Percentiles rank a stretch among this genome's conserved stretches.
Conservation (phyloP, 2,113 vertebrate species). For the Pogonocichla stellata region DNA sequence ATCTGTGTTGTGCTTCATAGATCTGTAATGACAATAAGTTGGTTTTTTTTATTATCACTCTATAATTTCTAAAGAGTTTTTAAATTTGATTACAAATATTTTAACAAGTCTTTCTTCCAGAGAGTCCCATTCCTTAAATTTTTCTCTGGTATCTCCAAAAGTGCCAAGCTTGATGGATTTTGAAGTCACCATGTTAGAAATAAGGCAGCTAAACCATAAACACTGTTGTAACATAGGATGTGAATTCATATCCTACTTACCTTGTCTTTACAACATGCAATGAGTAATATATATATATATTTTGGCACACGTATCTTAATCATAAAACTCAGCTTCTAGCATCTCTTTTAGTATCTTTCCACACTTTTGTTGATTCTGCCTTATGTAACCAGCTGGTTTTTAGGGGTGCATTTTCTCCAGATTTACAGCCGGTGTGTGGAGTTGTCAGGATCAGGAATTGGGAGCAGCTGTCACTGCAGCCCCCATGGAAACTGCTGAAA, state of each 20-base stretch:
- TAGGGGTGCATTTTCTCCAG: neutral
- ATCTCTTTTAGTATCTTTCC: neutral
- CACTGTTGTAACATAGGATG: neutral
- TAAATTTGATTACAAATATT: neutral
- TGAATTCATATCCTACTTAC: slow-evolving; percentile 15
- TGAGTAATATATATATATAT: neutral
- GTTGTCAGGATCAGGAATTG: neutral
- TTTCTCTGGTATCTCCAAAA: neutral
- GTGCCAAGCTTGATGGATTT: neutral
- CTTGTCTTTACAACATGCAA: neutral
- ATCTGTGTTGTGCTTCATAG: neutral
- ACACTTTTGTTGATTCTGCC: neutral
- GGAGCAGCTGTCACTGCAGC: neutral
- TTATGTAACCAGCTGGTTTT: neutral
- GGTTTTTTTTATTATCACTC: neutral
- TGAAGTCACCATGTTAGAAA: neutral
- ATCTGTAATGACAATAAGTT: neutral
- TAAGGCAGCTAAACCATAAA: neutral
- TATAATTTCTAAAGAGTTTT: neutral
- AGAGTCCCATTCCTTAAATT: neutral
- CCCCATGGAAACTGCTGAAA: neutral
- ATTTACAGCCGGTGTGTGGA: neutral
- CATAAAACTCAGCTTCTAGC: neutral
- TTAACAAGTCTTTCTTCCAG: neutral
- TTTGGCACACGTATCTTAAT: neutral